Percentiles rank a stretch among this genome's conserved stretches.
Conservation (phyloP, 2,888 invertebrate genomes). For the Agrochola lychnidis region DNA sequence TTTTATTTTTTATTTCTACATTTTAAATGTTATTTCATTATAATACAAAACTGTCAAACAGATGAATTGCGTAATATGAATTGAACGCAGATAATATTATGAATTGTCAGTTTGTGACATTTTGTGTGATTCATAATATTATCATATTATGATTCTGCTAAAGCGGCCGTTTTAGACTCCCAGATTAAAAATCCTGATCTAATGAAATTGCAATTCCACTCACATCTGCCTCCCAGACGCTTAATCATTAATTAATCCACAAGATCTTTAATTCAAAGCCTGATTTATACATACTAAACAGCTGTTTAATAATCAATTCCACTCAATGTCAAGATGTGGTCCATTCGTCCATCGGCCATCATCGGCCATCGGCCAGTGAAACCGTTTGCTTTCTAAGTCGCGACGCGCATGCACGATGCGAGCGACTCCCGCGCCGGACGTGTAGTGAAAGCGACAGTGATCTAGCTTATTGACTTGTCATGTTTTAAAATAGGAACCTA, state of each 20-base stretch:
- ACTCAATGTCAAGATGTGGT: slow-evolving; percentile 41
- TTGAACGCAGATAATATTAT: no score
- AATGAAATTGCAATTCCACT: slow-evolving; percentile 5
- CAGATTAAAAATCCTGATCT: background rate
- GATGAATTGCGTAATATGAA: no score
- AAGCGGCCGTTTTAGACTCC: no score
- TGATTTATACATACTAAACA: slow-evolving; percentile 9
- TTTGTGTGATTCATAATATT: no score
- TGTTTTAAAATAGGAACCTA: slow-evolving; percentile 29
- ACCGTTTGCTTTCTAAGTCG: slow-evolving; percentile 67
- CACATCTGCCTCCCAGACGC: background rate
- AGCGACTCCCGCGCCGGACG: slow-evolving; percentile 56
- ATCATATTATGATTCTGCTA: no score
- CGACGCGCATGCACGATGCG: slow-evolving; percentile 70
- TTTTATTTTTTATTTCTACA: no score
- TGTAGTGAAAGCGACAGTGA: slow-evolving; percentile 66
- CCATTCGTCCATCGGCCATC: background rate
- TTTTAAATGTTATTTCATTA: no score
- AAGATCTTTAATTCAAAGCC: slow-evolving; percentile 22
- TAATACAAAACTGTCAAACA: no score
- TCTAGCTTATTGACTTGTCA: slow-evolving; percentile 58
- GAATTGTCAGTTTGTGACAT: no score
- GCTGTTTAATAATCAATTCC: slow-evolving; percentile 21
- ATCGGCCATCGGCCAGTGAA: slow-evolving; percentile 64
- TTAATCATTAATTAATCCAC: slow-evolving; percentile 32